Percentiles rank a stretch among this genome's conserved stretches.
Evolutionary conservation across 1,140 invertebrate genomes (phyloP).

Genomic region (Philopotamus ludificatus): DNA sequence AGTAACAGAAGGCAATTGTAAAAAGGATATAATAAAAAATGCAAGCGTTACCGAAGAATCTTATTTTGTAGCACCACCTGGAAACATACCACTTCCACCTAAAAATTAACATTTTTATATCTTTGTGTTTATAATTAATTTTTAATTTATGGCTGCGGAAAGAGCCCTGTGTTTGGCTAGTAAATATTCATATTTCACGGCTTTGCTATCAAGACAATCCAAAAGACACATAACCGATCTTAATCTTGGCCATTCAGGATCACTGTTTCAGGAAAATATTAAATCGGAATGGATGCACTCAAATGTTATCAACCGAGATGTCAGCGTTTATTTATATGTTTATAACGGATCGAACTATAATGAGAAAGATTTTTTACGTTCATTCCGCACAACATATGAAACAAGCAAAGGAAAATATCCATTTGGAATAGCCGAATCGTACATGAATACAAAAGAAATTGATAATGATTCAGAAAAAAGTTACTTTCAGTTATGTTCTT

Average conservation of each 20-base stretch:
- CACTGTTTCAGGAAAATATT: conserved; percentile 57
- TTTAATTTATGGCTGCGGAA: conserved; percentile 42
- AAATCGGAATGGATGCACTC: conserved; percentile 59
- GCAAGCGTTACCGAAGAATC: conserved; percentile 76
- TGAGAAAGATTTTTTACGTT: conserved; percentile 44
- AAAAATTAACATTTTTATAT: no score
- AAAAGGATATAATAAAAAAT: conserved; percentile 69
- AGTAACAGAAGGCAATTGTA: conserved; percentile 66
- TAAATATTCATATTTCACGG: conserved; percentile 41
- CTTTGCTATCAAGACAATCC: conserved; percentile 47
- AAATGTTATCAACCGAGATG: conserved; percentile 55
- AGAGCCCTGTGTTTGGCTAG: conserved; percentile 50
- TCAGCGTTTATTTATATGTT: conserved; percentile 53
- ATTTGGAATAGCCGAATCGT: conserved; percentile 50
- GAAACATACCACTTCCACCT: conserved; percentile 68
- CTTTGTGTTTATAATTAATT: no score
- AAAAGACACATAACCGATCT: conserved; percentile 45
- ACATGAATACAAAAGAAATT: conserved; percentile 43
- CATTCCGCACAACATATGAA: conserved; percentile 46
- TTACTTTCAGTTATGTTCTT: conserved; percentile 27
- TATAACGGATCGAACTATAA: conserved; percentile 26
- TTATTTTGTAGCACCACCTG: conserved; percentile 85
- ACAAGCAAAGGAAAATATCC: conserved; percentile 48
- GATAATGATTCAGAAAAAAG: conserved; percentile 41
- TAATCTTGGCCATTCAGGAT: conserved; percentile 55